Percentiles rank a stretch among this genome's conserved stretches.
These are phyloP conservation scores for Proisotoma minuta DNA, from an alignment of 2,888 invertebrate genomes.

Conservation along the genomic window DNA sequence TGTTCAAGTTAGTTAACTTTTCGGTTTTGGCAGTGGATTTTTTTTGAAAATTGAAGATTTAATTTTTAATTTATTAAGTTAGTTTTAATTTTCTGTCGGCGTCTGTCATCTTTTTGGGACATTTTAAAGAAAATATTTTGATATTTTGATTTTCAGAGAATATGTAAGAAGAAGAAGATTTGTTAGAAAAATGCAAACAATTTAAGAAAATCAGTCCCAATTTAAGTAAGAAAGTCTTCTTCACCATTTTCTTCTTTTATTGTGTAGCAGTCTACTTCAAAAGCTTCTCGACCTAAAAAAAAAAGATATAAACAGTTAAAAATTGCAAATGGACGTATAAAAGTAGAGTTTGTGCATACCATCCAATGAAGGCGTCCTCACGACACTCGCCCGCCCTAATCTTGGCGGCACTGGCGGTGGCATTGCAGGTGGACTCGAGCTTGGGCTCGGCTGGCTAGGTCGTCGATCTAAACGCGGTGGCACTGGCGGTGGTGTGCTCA, in stretches of 20 bases:
- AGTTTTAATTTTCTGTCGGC: too few species aligned
- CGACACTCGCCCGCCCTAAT: constrained; percentile 44
- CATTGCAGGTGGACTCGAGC: constrained; percentile 44
- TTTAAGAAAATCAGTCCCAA: constrained; percentile 9
- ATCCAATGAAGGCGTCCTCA: constrained; percentile 45
- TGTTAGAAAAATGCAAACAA: too few species aligned
- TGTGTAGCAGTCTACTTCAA: constrained; percentile 48
- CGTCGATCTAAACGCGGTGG: constrained; percentile 45
- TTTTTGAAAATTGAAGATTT: too few species aligned
- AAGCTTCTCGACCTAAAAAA: constrained; percentile 44
- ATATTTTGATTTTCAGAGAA: too few species aligned
- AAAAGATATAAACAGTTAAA: not conserved
- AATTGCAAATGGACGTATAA: not conserved
- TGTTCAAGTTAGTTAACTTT: too few species aligned
- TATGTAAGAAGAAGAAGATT: too few species aligned
- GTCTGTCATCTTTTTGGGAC: too few species aligned
- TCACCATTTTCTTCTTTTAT: constrained; percentile 47
- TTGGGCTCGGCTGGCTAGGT: constrained; percentile 44
- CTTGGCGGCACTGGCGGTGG: constrained; percentile 47
- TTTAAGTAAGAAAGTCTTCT: constrained; percentile 46
- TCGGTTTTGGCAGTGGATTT: too few species aligned
- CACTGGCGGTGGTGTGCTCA: constrained; percentile 45
- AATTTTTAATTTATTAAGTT: too few species aligned
- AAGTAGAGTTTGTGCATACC: constrained; percentile 26
- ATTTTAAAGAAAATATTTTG: too few species aligned